Base-by-base conservation (phyloP, 2,113 vertebrate genomes). In the Ceyx melanurus region DNA sequence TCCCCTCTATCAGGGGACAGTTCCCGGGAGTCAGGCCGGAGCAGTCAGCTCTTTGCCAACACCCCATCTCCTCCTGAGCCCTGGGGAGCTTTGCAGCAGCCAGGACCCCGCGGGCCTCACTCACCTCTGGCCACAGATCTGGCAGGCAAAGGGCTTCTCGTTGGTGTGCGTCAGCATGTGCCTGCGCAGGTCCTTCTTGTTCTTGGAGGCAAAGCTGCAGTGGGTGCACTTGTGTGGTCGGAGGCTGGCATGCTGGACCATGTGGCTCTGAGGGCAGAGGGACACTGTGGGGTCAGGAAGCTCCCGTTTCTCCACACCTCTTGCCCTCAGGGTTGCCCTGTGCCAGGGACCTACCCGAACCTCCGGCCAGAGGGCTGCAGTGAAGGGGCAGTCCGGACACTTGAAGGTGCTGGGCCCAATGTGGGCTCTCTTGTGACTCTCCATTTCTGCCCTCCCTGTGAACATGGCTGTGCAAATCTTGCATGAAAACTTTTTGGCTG, bases 201-300 rank as follows among this genome's bases (percentile, higher is more conserved):
- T 99, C 96, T 99, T 99, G 85, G 99, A 99, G 88, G 99, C 99
- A 3, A 99, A 99, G 96, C 99, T 99, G 97, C 99, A 99, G 94
- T 97, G 98, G 48, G 94, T 96, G 94, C 99, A 99, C 97, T 99
- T 99, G 97, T 99, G 99, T 22, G 99, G 99, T 46, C 99, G 98
- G 6, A 99, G 97, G 96, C 98, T 98, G 11, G 99, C 98, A 23
- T 99, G 99, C 89, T 98, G 98, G 8, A 80, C 97, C 99, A 99
- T 99, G 97, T 99, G 99, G 88, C 86, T 95, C 99, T 99, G 92
- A 19, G 46, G 22, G 21, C 40, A 60, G 40, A 16, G 65, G 53
- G 50, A 40, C 25, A 66, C 29, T 4, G 3, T 5, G 13, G 6
- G 16, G 23, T 89, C 31, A 86, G 64, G 48, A 60, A 51, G 5